Evolutionary conservation across 2,888 invertebrate species (phyloP).

Genomic region (Physocephala rufipes): DNA sequence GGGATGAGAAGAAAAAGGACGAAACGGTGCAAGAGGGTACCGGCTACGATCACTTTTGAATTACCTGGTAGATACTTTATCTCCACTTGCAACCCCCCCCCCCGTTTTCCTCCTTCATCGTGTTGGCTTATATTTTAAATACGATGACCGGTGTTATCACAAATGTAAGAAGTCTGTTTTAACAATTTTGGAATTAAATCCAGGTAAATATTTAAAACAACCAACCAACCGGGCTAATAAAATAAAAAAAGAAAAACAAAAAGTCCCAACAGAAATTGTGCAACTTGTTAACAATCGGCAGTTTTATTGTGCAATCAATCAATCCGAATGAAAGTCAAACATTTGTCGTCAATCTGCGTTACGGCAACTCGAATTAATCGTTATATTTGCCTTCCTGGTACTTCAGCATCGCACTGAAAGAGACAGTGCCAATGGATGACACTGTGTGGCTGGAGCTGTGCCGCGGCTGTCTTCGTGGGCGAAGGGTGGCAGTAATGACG

Average conservation of each 20-base stretch:
- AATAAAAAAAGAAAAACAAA: no score
- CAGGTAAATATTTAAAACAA: conserved; percentile 24
- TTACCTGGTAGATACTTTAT: not conserved
- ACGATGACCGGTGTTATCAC: no score
- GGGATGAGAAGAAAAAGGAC: no score
- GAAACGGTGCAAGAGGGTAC: not conserved
- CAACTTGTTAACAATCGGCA: conserved; percentile 44
- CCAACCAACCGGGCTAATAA: no score
- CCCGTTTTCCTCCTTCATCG: no score
- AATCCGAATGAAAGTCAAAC: conserved; percentile 62
- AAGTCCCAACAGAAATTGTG: conserved; percentile 17
- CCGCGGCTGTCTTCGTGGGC: no score
- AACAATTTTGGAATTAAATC: conserved; percentile 19
- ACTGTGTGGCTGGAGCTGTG: conserved; percentile 20
- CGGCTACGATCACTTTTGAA: not conserved
- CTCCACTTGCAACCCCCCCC: no score
- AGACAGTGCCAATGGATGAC: not conserved
- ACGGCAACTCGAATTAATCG: conserved; percentile 62
- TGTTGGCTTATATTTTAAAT: no score
- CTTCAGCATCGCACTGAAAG: not conserved
- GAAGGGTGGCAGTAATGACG: no score
- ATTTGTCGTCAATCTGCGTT: conserved; percentile 60
- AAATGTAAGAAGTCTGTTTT: no score
- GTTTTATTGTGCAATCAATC: conserved; percentile 62
- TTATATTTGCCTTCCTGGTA: conserved; percentile 54